phyloP scores from a whole-genome alignment of 2,113 vertebrate genomes.

The Engystomops pustulosus region DNA sequence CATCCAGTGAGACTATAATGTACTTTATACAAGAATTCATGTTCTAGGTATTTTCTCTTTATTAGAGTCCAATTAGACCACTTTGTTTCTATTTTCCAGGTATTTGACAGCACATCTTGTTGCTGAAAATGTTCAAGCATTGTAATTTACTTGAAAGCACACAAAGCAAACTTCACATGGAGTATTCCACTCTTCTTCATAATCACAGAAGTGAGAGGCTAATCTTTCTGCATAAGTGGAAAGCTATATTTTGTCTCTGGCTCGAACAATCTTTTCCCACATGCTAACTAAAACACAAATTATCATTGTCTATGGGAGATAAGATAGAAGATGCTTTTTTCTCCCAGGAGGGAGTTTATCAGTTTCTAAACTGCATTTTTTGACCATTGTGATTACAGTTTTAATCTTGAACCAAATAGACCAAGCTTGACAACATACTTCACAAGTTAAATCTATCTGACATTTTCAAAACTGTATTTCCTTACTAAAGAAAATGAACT shows the following conservation, averaged over 20 bases:
- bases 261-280: constrained; percentile 11
- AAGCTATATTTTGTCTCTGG: constrained; percentile 32
- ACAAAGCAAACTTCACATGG: constrained; percentile 51
- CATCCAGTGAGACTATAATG: background rate
- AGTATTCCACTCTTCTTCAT: constrained; percentile 43
- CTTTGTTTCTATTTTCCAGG: constrained; percentile 12
- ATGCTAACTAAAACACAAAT: constrained; percentile 33
- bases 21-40: background rate
- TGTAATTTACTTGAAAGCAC: constrained; percentile 46
- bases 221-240: constrained; percentile 50
- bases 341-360: constrained; percentile 33
- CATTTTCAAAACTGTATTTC: constrained; percentile 24
- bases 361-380: constrained; percentile 9
- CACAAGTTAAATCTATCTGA: constrained; percentile 5
- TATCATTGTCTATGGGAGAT: constrained; percentile 16
- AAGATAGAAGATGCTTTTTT: constrained; percentile 8
- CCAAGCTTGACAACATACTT: background rate
- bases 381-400: constrained; percentile 20
- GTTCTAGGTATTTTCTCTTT: background rate
- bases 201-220: constrained; percentile 37
- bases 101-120: constrained; percentile 38
- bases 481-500: background rate
- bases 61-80: background rate
- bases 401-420: constrained; percentile 26
- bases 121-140: constrained; percentile 25